These are phyloP conservation scores for Pachyramphus minor DNA, from an alignment of 2,113 vertebrate genomes.

Conservation along the genomic window DNA sequence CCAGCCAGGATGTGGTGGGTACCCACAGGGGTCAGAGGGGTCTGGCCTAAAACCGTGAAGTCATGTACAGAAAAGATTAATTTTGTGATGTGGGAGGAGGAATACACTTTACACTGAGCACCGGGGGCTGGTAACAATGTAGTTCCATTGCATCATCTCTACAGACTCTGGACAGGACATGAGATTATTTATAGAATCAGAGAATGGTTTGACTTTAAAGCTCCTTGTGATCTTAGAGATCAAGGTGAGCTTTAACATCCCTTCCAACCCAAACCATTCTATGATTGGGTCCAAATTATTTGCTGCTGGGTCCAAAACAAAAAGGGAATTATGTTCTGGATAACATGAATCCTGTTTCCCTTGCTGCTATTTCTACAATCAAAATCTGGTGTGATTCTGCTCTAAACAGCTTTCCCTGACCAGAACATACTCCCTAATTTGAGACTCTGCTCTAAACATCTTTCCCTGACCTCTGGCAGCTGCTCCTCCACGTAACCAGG, in stretches of 20 bases:
- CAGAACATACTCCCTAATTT: neutral
- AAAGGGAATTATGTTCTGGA: neutral
- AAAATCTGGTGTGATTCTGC: neutral
- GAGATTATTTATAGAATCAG: neutral
- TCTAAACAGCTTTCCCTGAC: accelerated
- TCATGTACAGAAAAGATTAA: neutral
- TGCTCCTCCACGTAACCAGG: neutral
- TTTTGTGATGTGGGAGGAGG: neutral
- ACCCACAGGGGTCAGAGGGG: neutral
- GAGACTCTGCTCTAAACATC: neutral
- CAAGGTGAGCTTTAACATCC: neutral
- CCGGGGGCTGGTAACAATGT: neutral
- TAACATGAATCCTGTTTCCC: accelerated
- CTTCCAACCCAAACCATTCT: neutral
- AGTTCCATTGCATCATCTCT: neutral
- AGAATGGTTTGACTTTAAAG: neutral
- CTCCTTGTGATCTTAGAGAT: neutral
- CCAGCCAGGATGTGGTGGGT: neutral
- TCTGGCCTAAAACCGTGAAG: neutral
- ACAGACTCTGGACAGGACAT: neutral
- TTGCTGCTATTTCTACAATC: neutral
- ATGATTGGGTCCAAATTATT: accelerated
- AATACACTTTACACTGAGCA: neutral
- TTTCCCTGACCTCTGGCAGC: accelerated
- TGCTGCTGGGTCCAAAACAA: neutral